A percentile compares a stretch with the other conserved stretches of the same genome.
Evolutionary conservation across 2,888 invertebrate species (phyloP).

Genomic region (Watsonalla cultraria): DNA sequence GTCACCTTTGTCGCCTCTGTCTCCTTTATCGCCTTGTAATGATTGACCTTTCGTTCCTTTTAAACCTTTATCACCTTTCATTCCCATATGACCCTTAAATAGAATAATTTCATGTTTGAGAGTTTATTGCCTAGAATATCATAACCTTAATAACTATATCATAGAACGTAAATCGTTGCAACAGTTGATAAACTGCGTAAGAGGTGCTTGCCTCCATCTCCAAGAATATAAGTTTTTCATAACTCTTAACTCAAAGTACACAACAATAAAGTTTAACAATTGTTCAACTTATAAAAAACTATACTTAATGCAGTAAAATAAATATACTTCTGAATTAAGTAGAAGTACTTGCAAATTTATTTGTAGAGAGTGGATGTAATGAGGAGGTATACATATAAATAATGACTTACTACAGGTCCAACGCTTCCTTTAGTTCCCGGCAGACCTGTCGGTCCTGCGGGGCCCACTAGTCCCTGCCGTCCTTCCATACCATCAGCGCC

Average conservation of each 20-base stretch:
- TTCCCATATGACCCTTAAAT: constrained; percentile 82
- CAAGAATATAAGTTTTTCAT: no score
- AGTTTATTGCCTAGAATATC: not conserved
- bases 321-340: no score
- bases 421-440: constrained; percentile 80
- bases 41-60: constrained; percentile 80
- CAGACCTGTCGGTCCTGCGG: constrained; percentile 78
- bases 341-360: no score
- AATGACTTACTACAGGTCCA: constrained; percentile 76
- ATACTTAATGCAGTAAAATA: no score
- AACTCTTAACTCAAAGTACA: no score
- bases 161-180: no score
- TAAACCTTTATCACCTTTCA: constrained; percentile 83
- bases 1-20: constrained; percentile 76
- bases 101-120: not conserved
- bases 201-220: no score
- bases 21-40: constrained; percentile 80
- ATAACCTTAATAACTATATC: no score
- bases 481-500: constrained; percentile 87
- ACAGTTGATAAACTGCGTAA: no score
- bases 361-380: no score
- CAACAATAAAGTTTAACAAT: no score
- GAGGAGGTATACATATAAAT: not conserved
- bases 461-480: constrained; percentile 81
- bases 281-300: no score